Base-by-base conservation (phyloP, 1,140 invertebrate species). In the Pachyrhynchus sulphureomaculatus region DNA sequence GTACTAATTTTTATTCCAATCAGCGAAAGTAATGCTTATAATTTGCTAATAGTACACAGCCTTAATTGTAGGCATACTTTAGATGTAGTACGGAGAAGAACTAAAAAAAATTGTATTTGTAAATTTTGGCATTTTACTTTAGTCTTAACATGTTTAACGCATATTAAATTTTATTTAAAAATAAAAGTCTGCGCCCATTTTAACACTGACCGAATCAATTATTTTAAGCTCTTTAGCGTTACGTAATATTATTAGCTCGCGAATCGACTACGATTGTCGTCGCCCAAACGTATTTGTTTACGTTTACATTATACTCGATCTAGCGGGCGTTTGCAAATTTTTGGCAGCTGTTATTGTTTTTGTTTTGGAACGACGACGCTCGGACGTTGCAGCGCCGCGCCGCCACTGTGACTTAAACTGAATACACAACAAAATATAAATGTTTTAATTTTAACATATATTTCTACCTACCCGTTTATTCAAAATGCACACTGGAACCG, bases 271-370 rank as follows among this genome's bases (percentile, higher is more conserved):
- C 39, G 17, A 4, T 2, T 42, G 9, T 12, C 39, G 39, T 10
- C 39, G 39, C 39, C 12, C 10, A 3, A 17, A 13, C 12, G 36
- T 24, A 41, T 12, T 37, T 36, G 36, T 52, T 42, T 54, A 54
- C 51, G 20, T 44, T 48, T 37, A n/a, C n/a, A n/a, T 37, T 24
- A 24, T 10, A 8, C 17, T 24, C 24, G 10, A 4, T 39, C 21
- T n/a, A n/a, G 55, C 13, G 42, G 53, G 26, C 41, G 33, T 18
- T 37, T 20, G 23, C 32, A 45, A 34, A 47, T 48, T 58, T 58
- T 58, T 58, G 55, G 55, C 55, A 58, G 10, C 29, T 8, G 6
- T 20, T 12, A 37, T 20, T 58, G 55, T 58, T 58, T 56, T 45
- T 58, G 44, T 58, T 58, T 42, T 58, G 42, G 32, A 58, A 32